phyloP scores from a whole-genome alignment of 2,888 invertebrate genomes.

The Smittia sp. region DNA sequence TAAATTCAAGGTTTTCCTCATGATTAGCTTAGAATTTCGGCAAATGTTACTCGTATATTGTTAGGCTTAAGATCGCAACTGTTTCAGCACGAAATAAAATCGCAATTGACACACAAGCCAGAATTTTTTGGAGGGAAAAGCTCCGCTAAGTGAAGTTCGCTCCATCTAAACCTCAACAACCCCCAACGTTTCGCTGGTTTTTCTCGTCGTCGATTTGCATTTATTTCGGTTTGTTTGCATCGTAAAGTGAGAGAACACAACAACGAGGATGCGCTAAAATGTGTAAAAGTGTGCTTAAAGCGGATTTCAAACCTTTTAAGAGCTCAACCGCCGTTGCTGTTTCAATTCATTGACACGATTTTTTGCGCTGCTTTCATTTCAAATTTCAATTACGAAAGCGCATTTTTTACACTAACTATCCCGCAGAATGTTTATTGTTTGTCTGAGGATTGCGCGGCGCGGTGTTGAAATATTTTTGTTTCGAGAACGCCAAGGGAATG shows the following conservation, averaged over 20 bases:
- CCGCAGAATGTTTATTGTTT: slow-evolving; percentile 37
- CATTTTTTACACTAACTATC: slow-evolving; percentile 21
- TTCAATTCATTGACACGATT: slow-evolving; percentile 34
- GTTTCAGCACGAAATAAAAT: too few species aligned
- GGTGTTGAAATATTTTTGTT: not conserved
- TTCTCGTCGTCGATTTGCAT: not conserved
- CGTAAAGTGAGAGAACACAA: not conserved
- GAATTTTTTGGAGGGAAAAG: too few species aligned
- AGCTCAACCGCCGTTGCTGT: slow-evolving; percentile 27
- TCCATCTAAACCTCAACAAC: too few species aligned
- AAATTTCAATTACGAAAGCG: slow-evolving; percentile 36
- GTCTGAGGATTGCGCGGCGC: not conserved
- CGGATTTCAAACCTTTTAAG: slow-evolving; percentile 39
- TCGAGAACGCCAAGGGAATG: not conserved
- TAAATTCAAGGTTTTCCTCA: too few species aligned
- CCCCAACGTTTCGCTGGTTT: too few species aligned
- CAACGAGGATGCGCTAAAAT: not conserved
- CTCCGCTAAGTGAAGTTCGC: too few species aligned
- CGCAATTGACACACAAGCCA: too few species aligned
- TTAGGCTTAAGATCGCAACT: too few species aligned
- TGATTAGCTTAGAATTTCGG: too few species aligned
- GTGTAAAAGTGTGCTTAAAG: slow-evolving; percentile 16
- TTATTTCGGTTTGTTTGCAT: not conserved
- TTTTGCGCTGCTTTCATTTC: slow-evolving; percentile 8
- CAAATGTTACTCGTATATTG: too few species aligned